Evolutionary conservation across 2,113 vertebrate species (phyloP).

Genomic region (Aegotheles bennettii): DNA sequence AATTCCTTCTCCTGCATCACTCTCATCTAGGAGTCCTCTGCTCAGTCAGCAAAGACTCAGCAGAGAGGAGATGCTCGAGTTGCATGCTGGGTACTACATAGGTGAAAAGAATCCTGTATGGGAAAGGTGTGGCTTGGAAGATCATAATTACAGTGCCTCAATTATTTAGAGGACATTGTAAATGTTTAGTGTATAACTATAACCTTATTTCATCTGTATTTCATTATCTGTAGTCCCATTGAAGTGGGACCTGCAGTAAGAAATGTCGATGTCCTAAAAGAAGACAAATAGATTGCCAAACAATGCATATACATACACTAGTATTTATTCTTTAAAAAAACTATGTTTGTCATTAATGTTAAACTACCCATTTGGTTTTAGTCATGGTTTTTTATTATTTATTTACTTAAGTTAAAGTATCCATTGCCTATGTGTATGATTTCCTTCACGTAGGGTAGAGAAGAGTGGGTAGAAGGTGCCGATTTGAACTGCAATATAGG

Average conservation of each 20-base stretch:
- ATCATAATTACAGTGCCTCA: not conserved
- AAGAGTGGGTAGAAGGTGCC: not conserved
- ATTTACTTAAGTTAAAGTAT: not conserved
- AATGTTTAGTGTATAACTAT: not conserved
- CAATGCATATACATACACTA: not conserved
- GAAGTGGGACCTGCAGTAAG: not conserved
- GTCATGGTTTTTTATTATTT: not conserved
- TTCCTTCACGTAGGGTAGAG: not conserved
- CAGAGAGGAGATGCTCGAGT: not conserved
- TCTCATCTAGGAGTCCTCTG: not conserved
- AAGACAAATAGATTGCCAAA: not conserved
- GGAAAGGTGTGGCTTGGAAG: not conserved
- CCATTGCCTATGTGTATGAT: not conserved
- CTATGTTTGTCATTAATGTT: not conserved
- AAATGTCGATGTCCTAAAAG: not conserved
- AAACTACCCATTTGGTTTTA: not conserved
- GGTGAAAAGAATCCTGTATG: not conserved
- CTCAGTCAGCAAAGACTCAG: not conserved
- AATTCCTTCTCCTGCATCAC: not conserved
- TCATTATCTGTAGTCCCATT: not conserved
- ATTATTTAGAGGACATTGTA: not conserved
- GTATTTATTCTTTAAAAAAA: not conserved
- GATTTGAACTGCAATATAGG: not conserved
- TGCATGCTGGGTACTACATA: not conserved
- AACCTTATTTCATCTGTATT: not conserved